These are phyloP conservation scores for Varanus komodoensis DNA, from an alignment of 2,113 vertebrate genomes.

Conservation along the genomic window DNA sequence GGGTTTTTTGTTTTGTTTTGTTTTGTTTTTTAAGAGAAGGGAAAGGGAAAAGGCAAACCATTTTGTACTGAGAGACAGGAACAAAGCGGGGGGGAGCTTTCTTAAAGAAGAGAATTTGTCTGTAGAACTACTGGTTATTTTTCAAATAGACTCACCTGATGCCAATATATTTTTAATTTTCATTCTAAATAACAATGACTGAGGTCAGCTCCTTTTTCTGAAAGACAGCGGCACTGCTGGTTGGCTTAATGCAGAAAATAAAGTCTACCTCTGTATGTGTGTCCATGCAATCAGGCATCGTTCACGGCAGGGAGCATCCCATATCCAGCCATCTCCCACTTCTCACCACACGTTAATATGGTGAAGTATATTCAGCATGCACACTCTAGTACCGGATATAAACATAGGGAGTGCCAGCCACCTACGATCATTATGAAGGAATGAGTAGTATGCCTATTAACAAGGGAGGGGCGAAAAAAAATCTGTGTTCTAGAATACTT, in stretches of 20 bases:
- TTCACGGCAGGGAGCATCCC: not conserved
- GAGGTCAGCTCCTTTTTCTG: not conserved
- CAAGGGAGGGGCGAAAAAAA: not conserved
- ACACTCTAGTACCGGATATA: not conserved
- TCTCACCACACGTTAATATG: not conserved
- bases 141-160: constrained; percentile 56
- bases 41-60: constrained; percentile 71
- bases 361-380: not conserved
- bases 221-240: not conserved
- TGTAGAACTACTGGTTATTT: constrained; percentile 57
- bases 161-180: not conserved
- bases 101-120: constrained; percentile 66
- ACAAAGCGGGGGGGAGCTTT: constrained; percentile 67
- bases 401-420: not conserved
- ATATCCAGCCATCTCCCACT: not conserved
- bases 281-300: no score
- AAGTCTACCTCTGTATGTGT: no score
- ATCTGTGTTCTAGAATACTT: no score
- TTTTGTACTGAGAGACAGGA: constrained; percentile 76
- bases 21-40: constrained; percentile 34
- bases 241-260: not conserved
- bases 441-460: not conserved
- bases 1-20: constrained; percentile 44
- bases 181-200: not conserved
- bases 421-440: not conserved